phyloP scores from a whole-genome alignment of 2,888 invertebrate genomes.

The Nasonovia ribisnigri region DNA sequence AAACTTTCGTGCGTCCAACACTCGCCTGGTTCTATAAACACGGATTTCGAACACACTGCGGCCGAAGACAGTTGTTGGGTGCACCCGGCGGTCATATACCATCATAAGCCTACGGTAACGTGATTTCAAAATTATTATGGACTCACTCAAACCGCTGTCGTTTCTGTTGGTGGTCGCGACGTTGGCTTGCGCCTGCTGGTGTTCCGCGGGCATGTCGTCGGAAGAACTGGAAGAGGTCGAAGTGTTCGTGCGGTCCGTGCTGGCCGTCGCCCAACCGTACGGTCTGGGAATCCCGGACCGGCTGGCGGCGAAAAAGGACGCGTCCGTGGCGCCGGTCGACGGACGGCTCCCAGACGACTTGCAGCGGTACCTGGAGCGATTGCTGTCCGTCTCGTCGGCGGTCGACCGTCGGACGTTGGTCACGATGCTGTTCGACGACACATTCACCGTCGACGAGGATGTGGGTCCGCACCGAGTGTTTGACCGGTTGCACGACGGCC shows the following conservation, averaged over 20 bases:
- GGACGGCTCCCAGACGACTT: neutral
- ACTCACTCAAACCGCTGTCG: neutral
- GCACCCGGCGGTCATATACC: neutral
- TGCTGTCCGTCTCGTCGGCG: slow-evolving; percentile 10
- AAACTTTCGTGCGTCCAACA: too few species aligned
- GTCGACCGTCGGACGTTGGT: neutral
- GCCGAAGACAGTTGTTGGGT: neutral
- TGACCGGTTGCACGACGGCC: neutral
- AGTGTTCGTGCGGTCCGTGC: slow-evolving; percentile 3
- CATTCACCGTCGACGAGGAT: neutral
- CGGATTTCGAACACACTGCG: too few species aligned
- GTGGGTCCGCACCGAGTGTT: neutral
- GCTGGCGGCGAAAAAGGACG: neutral
- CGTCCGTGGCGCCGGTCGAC: neutral
- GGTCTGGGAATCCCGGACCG: neutral
- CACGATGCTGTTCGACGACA: neutral
- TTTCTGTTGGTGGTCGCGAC: neutral
- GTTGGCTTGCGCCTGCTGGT: neutral
- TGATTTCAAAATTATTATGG: too few species aligned
- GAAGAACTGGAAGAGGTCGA: slow-evolving; percentile 12
- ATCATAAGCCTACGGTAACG: too few species aligned
- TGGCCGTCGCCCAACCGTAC: neutral
- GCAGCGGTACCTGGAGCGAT: neutral
- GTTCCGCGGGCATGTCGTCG: neutral
- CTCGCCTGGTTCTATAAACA: too few species aligned